Conservation (phyloP, 92 coral and sea anemone species). For the Bergia puertoricense region DNA sequence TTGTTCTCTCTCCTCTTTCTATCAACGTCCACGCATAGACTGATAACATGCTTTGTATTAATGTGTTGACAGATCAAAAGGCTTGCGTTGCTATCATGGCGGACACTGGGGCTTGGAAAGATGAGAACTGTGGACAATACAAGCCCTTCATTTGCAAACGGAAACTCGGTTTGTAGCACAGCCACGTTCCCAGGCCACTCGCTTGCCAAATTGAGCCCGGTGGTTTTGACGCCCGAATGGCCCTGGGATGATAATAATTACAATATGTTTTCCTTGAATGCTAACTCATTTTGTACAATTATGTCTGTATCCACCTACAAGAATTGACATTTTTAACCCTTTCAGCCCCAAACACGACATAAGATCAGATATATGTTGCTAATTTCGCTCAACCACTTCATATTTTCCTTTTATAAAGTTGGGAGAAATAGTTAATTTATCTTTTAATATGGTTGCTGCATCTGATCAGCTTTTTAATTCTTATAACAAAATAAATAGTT, state of each 20-base stretch:
- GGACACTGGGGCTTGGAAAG: conserved; percentile 74
- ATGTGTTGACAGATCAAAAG: conserved; percentile 62
- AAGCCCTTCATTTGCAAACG: conserved; percentile 91
- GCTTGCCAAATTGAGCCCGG: neutral
- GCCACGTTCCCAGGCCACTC: neutral
- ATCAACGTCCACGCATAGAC: neutral
- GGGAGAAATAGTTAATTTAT: no score
- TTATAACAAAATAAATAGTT: no score
- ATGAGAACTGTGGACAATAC: conserved; percentile 77
- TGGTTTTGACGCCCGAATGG: neutral
- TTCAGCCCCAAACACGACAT: no score
- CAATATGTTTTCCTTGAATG: neutral
- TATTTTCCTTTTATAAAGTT: no score
- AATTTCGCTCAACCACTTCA: no score
- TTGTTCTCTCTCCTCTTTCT: neutral
- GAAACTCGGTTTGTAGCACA: conserved; percentile 64
- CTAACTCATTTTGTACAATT: no score
- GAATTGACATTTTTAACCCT: no score
- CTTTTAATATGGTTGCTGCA: no score
- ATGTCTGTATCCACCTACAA: no score
- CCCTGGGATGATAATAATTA: neutral
- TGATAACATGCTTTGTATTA: neutral
- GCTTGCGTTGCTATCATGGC: conserved; percentile 82
- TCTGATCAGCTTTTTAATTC: no score
- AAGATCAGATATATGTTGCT: no score